phyloP scores from a whole-genome alignment of 2,888 invertebrate species.

The Cylindroiulus punctatus region DNA sequence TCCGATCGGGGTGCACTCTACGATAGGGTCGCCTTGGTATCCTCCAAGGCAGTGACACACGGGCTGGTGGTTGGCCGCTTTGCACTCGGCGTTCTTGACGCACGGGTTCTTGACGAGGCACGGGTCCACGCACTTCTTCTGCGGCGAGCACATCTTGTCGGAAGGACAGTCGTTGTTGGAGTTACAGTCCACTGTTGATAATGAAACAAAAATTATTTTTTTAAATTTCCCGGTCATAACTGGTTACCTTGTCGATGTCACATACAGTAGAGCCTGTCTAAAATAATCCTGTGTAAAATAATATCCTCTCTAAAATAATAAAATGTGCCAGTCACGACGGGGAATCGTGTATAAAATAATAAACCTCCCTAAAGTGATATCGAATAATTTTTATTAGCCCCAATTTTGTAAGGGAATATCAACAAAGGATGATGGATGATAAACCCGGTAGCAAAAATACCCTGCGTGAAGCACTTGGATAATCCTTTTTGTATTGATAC shows the following conservation, averaged over 20 bases:
- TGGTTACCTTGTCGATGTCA: conserved; percentile 1
- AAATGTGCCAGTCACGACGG: too few species aligned
- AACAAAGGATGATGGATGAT: too few species aligned
- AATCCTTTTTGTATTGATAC: too few species aligned
- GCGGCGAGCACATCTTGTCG: conserved; percentile 71
- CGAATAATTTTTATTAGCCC: too few species aligned
- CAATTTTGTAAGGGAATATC: too few species aligned
- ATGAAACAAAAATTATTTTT: neutral
- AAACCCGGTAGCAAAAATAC: too few species aligned
- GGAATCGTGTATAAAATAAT: too few species aligned
- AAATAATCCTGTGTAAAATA: too few species aligned
- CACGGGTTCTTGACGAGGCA: conserved; percentile 57
- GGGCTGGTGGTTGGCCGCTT: conserved; percentile 73
- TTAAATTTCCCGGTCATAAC: neutral
- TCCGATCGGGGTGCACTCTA: conserved; percentile 72
- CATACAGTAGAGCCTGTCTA: too few species aligned
- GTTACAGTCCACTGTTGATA: conserved; percentile 59
- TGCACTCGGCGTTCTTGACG: conserved; percentile 70
- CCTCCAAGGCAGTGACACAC: conserved; percentile 80
- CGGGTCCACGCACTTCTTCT: conserved; percentile 58
- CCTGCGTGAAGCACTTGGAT: too few species aligned
- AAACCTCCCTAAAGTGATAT: too few species aligned
- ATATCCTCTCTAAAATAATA: too few species aligned
- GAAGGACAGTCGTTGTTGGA: conserved; percentile 69
- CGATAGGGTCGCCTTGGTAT: conserved; percentile 56